A percentile compares a stretch with the other conserved stretches of the same genome.
phyloP scores from a whole-genome alignment of 2,113 vertebrate genomes.

The Oceanodroma tethys region DNA sequence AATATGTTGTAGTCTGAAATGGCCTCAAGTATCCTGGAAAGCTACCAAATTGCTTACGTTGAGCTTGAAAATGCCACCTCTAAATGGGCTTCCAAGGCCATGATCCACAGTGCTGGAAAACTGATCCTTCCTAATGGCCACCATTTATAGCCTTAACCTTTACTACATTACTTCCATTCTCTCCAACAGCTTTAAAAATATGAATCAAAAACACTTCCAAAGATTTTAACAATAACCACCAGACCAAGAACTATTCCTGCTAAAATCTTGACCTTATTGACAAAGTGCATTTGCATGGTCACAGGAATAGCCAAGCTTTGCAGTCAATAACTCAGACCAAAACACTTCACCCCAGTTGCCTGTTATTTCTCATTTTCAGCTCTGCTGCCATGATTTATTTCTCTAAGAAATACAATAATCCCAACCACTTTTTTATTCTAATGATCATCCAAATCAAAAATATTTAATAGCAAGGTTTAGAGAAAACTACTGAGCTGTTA shows the following conservation, averaged over 20 bases:
- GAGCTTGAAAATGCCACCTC: constrained; percentile 1
- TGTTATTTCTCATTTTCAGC: background rate
- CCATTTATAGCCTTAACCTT: constrained; percentile 6
- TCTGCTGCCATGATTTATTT: background rate
- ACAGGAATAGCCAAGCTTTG: background rate
- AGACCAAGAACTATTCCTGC: background rate
- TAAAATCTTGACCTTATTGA: background rate
- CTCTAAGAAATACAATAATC: background rate
- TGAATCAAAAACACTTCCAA: background rate
- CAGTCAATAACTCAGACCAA: background rate
- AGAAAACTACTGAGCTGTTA: constrained; percentile 15
- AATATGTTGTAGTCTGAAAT: background rate
- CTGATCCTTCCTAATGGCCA: background rate
- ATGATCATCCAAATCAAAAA: background rate
- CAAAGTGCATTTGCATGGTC: background rate
- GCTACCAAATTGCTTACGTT: background rate
- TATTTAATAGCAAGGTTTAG: background rate
- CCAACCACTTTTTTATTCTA: background rate
- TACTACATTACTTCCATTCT: background rate
- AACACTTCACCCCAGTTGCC: background rate
- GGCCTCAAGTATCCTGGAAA: background rate
- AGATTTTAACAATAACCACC: background rate
- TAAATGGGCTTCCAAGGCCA: background rate
- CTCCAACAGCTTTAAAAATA: background rate
- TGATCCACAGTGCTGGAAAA: background rate